phyloP scores from a whole-genome alignment of 2,797 vertebrate genomes.

The Myoxocephalus aenaeus region DNA sequence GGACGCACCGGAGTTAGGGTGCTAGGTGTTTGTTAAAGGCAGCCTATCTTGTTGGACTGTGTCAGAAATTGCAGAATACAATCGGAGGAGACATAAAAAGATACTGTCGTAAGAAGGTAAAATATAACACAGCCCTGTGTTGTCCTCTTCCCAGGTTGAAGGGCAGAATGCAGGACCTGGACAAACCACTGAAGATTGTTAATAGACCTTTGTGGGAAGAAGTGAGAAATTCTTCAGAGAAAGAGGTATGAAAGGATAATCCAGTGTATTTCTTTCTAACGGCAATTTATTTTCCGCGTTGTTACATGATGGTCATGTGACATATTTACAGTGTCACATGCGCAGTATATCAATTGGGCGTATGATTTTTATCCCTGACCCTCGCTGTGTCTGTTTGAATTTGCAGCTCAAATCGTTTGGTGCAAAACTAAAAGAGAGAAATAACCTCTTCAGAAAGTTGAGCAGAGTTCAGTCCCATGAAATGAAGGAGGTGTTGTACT shows the following conservation, averaged over 20 bases:
- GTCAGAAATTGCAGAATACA: too few species aligned
- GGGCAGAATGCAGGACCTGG: constrained; percentile 72
- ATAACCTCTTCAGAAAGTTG: constrained; percentile 78
- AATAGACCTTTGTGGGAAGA: constrained; percentile 79
- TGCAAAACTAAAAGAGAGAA: constrained; percentile 80
- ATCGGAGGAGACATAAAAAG: too few species aligned
- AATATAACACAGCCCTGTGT: not conserved
- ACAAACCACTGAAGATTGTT: constrained; percentile 75
- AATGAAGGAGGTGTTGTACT: constrained; percentile 82
- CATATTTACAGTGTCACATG: not conserved
- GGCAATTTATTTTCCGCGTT: not conserved
- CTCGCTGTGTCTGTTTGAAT: constrained; percentile 18
- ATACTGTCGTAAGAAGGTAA: not conserved
- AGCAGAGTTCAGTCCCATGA: constrained; percentile 81
- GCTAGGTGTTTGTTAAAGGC: not conserved
- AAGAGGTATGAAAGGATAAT: constrained; percentile 71
- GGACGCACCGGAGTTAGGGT: not conserved
- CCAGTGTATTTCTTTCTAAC: not conserved
- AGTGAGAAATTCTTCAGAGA: constrained; percentile 69
- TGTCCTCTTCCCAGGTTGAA: constrained; percentile 72
- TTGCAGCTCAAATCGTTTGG: constrained; percentile 78
- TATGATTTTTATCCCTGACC: not conserved
- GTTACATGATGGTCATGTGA: not conserved
- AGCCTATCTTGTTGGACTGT: not conserved
- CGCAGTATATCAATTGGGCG: not conserved